phyloP scores from a whole-genome alignment of 2,113 vertebrate species.

The Charina bottae region DNA sequence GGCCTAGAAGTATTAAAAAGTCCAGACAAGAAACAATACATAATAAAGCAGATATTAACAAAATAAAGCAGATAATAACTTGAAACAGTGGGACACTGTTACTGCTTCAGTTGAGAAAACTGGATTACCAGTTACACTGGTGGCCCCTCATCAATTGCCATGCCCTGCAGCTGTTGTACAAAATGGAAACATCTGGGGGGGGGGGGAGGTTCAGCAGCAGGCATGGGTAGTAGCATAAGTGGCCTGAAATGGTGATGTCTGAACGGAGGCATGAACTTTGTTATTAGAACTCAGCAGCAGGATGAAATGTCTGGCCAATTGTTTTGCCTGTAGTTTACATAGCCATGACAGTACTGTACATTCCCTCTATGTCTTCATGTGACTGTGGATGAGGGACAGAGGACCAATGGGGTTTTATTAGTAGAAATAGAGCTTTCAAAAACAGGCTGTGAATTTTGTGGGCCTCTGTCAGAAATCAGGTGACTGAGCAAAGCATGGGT shows the following conservation, averaged over 20 bases:
- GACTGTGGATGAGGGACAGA: not conserved
- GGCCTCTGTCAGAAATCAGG: not conserved
- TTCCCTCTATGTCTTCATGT: not conserved
- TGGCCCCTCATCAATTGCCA: not conserved
- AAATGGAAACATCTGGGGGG: not conserved
- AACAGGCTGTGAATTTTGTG: not conserved
- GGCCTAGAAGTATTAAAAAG: not conserved
- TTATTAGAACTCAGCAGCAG: not conserved
- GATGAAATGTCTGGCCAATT: not conserved
- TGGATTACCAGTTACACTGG: not conserved
- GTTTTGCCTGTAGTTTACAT: not conserved
- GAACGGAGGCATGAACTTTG: not conserved
- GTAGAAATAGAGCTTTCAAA: not conserved
- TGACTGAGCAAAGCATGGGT: not conserved
- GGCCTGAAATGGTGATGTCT: not conserved
- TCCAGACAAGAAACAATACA: not conserved
- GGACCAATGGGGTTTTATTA: not conserved
- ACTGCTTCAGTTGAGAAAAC: not conserved
- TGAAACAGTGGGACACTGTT: not conserved
- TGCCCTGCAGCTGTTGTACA: not conserved
- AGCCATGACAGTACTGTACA: not conserved
- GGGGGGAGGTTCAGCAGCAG: not conserved
- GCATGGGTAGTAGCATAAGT: not conserved
- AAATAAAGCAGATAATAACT: not conserved
- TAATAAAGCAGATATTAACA: not conserved